Evolutionary conservation across 2,888 invertebrate genomes (phyloP).

Genomic region (Microchrysa polita): DNA sequence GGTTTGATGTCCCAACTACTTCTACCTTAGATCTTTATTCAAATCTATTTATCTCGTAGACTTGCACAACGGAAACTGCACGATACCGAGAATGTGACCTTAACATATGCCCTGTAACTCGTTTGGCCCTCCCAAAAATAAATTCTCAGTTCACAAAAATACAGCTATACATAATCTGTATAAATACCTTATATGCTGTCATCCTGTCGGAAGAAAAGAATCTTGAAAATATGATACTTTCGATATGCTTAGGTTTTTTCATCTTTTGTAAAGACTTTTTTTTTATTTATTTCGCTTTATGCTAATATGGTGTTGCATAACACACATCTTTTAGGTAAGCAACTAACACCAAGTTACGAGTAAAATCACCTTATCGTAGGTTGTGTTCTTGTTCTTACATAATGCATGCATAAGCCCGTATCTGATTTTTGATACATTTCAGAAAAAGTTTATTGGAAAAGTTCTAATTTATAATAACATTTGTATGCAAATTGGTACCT

Average conservation of each 20-base stretch:
- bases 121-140: slow-evolving; percentile 42
- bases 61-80: background rate
- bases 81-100: slow-evolving; percentile 11
- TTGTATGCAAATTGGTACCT: background rate
- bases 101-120: slow-evolving; percentile 37
- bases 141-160: slow-evolving; percentile 13
- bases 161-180: background rate
- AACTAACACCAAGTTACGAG: background rate
- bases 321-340: background rate
- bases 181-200: slow-evolving; percentile 13
- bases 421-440: background rate
- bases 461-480: background rate
- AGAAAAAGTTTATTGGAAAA: background rate
- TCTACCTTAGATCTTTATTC: slow-evolving; percentile 19
- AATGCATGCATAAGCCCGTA: background rate
- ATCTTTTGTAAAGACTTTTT: slow-evolving; percentile 9
- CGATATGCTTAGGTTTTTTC: background rate
- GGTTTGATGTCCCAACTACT: background rate
- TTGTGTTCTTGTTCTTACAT: slow-evolving; percentile 3
- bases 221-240: slow-evolving; percentile 14
- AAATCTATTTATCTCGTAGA: background rate
- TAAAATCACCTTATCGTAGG: background rate
- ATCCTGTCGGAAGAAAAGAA: background rate
- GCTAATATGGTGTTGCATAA: slow-evolving; percentile 34
- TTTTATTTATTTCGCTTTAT: slow-evolving; percentile 35